These are phyloP conservation scores for Acanthopagrus latus DNA, from an alignment of 2,797 vertebrate genomes.

Conservation along the genomic window DNA sequence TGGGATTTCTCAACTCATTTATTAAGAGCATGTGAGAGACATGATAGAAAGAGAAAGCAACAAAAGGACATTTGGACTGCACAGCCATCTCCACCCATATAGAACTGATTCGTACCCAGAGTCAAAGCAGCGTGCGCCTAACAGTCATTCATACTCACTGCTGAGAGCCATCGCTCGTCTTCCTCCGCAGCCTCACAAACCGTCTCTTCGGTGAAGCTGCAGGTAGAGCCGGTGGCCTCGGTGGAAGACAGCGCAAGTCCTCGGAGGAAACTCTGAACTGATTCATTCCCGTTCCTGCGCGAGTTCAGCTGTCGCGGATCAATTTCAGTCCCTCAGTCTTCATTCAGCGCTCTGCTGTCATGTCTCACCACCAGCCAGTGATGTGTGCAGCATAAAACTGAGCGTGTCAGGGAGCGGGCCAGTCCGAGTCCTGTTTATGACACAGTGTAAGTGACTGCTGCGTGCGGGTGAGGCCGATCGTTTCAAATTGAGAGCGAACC, in stretches of 20 bases:
- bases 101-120: neutral
- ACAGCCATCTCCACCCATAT: neutral
- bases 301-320: neutral
- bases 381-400: neutral
- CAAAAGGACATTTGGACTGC: neutral
- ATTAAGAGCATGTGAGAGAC: neutral
- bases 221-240: constrained; percentile 69
- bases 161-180: constrained; percentile 82
- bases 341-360: too few species aligned
- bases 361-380: constrained; percentile 20
- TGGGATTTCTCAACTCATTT: neutral
- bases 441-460: too few species aligned
- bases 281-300: constrained; percentile 54
- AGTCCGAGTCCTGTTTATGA: neutral
- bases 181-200: constrained; percentile 80
- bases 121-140: neutral
- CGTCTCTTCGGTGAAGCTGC: constrained; percentile 75
- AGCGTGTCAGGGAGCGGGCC: neutral
- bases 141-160: constrained; percentile 78
- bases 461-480: neutral
- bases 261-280: constrained; percentile 58
- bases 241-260: constrained; percentile 68
- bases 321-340: too few species aligned
- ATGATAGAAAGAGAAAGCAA: neutral
- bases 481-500: constrained; percentile 47